Evolutionary conservation across 2,797 vertebrate genomes (phyloP).

Genomic region (Crenuchus spilurus): DNA sequence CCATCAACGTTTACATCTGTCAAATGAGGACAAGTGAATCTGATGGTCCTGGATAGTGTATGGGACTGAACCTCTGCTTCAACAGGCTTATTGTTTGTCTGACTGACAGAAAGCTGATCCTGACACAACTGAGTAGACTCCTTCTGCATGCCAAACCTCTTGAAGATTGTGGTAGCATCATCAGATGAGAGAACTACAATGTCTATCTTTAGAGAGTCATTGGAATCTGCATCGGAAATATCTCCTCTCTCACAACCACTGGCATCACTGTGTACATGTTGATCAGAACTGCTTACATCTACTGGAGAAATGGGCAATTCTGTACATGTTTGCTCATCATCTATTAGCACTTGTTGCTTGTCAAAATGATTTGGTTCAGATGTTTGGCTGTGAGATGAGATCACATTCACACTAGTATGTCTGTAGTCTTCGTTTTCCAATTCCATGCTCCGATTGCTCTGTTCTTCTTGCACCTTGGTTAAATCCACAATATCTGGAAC

Average conservation of each 20-base stretch:
- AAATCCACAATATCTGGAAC: not conserved
- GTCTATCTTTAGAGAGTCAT: conserved; percentile 14
- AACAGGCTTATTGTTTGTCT: not conserved
- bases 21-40: conserved; percentile 15
- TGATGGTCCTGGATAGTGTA: not conserved
- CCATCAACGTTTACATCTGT: not conserved
- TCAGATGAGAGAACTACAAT: conserved; percentile 22
- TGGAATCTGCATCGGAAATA: conserved; percentile 16
- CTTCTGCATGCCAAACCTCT: not conserved
- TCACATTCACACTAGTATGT: not conserved
- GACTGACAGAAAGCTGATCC: not conserved
- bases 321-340: not conserved
- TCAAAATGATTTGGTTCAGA: not conserved
- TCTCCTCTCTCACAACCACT: not conserved
- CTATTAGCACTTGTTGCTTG: not conserved
- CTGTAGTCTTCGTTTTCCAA: not conserved
- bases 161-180: conserved; percentile 29
- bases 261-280: not conserved
- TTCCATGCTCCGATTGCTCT: not conserved
- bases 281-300: not conserved
- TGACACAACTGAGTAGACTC: not conserved
- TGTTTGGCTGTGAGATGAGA: not conserved
- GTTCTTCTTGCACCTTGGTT: not conserved
- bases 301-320: not conserved
- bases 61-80: not conserved